Evolutionary conservation across 2,797 vertebrate species (phyloP).

Genomic region (Gymnoscopelus braueri): DNA sequence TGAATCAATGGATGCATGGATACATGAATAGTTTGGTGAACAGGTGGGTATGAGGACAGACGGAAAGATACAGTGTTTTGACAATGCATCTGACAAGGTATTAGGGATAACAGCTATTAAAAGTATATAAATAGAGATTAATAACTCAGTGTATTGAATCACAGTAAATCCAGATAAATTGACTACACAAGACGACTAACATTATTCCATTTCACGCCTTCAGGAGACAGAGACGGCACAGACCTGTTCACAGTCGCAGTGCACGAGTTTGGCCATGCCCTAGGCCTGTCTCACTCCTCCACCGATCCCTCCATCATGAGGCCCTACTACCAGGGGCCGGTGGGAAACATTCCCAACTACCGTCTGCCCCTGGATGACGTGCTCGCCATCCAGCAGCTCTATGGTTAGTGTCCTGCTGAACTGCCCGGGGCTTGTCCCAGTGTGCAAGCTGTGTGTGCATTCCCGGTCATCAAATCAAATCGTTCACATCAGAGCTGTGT

Average conservation of each 20-base stretch:
- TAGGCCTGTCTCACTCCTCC: slow-evolving; percentile 90
- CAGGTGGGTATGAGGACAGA: not conserved
- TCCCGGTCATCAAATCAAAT: not conserved
- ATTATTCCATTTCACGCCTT: slow-evolving; percentile 20
- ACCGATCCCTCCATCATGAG: slow-evolving; percentile 87
- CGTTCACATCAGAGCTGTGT: not conserved
- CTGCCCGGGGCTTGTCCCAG: too few species aligned
- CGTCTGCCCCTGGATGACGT: slow-evolving; percentile 82
- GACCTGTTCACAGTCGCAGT: slow-evolving; percentile 92
- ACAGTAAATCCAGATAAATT: not conserved
- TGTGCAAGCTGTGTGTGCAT: not conserved
- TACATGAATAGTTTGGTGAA: not conserved
- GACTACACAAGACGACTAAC: slow-evolving; percentile 7
- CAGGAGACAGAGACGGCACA: slow-evolving; percentile 72
- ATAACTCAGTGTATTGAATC: not conserved
- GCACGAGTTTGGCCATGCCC: slow-evolving; percentile 91
- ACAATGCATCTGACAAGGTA: too few species aligned
- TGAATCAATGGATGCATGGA: not conserved
- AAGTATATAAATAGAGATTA: too few species aligned
- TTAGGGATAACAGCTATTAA: too few species aligned
- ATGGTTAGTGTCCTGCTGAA: slow-evolving; percentile 76
- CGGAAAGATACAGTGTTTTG: too few species aligned
- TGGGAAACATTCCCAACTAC: slow-evolving; percentile 70
- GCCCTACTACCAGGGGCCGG: slow-evolving; percentile 89
- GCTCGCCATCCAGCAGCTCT: slow-evolving; percentile 86